Evolutionary conservation across 1,140 invertebrate species (phyloP), one percentile per base, ranked within the genome.

Genomic region (Trachymyrmex septentrionalis): DNA sequence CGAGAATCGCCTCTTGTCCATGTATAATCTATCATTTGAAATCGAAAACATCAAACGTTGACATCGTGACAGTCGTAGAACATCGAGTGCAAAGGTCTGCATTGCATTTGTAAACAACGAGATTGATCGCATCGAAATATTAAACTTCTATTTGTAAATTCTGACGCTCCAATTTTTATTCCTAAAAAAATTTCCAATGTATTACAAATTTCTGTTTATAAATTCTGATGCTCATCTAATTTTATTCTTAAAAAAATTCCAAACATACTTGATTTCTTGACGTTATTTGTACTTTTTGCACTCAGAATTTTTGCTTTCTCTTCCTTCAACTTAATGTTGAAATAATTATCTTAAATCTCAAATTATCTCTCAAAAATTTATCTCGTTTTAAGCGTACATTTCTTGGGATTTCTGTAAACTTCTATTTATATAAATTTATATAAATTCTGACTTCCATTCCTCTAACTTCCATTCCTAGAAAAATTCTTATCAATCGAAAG

Each of bases 71-170:
- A 50, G 24, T 38, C 61, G 12, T 63, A n/a, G 14, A 81, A 27
- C 59, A 44, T 44, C 85, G 85, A 87, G 84, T 89, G 85, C 77
- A 90, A 85, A 53, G 50, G 63, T 38, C 63, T 89, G 85, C 82
- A 89, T 48, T 69, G n/a, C n/a, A 27, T 38, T 30, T 72, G 24
- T 73, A 30, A 30, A 50, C 10, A 27, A 27, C 21, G 16, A n/a
- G 1, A 71, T 14, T 14, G 0, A 12, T 53, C 19, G 2, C 7
- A 14, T 38, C 5, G 12, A 19, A 19, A 57, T 6, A 9, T 21
- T 9, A 57, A 57, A 57, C 19, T n/a, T 6, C 19, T 55, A 55
- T 19, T 57, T n/a, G 2, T 57, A 57, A 48, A n/a, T 67, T 67
- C 19, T 34, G 19, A 38, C 30, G 6, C 16, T 38, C 9, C 19